Evolutionary conservation across 2,113 vertebrate genomes (phyloP), one percentile per base, ranked within the genome.

Genomic region (Chroicocephalus ridibundus): DNA sequence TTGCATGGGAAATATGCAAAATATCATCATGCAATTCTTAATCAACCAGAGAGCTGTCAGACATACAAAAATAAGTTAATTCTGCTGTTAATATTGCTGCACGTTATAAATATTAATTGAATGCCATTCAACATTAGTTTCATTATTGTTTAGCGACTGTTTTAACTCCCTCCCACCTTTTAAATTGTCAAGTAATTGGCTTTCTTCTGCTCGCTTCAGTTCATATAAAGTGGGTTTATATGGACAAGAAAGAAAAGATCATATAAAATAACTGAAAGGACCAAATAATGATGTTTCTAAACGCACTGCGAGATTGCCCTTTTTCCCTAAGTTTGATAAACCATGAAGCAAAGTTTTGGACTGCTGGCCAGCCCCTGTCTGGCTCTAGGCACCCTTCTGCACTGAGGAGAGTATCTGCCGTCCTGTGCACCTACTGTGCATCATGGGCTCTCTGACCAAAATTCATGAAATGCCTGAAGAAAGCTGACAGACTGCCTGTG

Each of bases 41-140:
- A 97, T 96, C 96, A 96, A 96, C 95, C 36, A 72, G 66, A 97
- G 96, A 98, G 93, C 95, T 96, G 96, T 97, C 95, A 98, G 96
- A 98, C 93, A 3, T 92, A 97, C 79, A 96, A 74, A 97, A 97
- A 90, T 95, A 96, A 96, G 96, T 90, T 96, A 95, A 97, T 97
- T 97, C 84, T 90, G 92, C 86, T 94, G 95, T 95, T 97, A 94
- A 86, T 97, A 94, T 93, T 96, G 69, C 82, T 91, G 79, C 95
- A 96, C 9, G 27, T 95, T 92, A 80, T 96, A 96, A 97, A 96
- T 96, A 96, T 96, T 97, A 98, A 97, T 97, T 96, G 90, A 91
- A 91, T 87, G 90, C 89, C 94, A 96, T 97, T 98, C 95, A 94
- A 79, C 94, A 92, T 92, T 93, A 96, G 72, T 95, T 96, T 91